Base-by-base conservation (phyloP, 2,888 invertebrate genomes). In the Hyposoter dolosus region DNA sequence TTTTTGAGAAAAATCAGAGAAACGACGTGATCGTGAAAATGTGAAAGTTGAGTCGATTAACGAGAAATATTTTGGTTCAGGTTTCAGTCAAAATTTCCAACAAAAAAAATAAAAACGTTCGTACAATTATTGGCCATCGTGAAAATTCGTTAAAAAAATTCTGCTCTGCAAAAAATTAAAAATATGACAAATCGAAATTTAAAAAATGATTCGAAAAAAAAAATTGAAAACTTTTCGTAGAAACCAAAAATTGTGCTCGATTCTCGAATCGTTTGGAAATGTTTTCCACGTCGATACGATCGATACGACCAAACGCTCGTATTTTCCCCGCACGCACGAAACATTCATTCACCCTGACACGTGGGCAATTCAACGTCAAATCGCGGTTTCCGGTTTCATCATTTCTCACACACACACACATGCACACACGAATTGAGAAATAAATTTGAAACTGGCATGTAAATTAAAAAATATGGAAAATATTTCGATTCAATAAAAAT, bases 231-330 rank as follows among this genome's bases (percentile, higher is more conserved):
- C 40, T 32, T 71, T 66, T 69, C 74, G 68, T 72, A 76, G 79
- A 77, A 80, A 75, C 82, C 78, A 72, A 81, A 78, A 82, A 84
- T 74, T n/a, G 84, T 87, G 83, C 50, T 72, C 80, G 71, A 77
- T 75, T 40, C 56, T 81, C 81, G 17, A 79, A 72, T 87, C 84
- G 80, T 85, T 82, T 89, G 87, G 84, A 88, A 87, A 87, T 83
- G 85, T 82, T 81, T 83, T 40, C 82, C 79, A 75, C 72, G 28
- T 40, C 43, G 19, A 60, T 72, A 66, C 53, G 43, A 63, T 69
- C 80, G 78, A 72, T 56, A 50, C 78, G 63, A 45, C 47, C 78
- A 75, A 50, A 82, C 63, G 50, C 68, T 72, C 82, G 28, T 50
- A 17, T 50, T 71, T 71, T 71, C 56, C 17, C 45, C 47, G 10